phyloP scores from a whole-genome alignment of 2,797 vertebrate species.

The Syndactyla subalaris region DNA sequence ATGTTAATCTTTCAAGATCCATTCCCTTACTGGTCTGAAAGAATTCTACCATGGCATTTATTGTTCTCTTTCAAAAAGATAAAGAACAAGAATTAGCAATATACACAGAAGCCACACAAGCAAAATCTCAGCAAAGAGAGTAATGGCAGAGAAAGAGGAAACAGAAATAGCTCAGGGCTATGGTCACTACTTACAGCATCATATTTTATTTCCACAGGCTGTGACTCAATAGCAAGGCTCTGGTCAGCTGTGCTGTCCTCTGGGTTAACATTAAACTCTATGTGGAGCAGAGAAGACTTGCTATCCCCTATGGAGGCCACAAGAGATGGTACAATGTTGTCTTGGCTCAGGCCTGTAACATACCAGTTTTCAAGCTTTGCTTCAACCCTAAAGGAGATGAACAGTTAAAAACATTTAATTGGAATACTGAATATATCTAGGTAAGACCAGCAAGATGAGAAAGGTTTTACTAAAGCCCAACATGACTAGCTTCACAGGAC shows the following conservation, averaged over 20 bases:
- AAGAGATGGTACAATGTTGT: slow-evolving; percentile 86
- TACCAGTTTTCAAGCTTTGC: slow-evolving; percentile 91
- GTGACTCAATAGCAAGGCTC: slow-evolving; percentile 86
- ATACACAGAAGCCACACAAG: neutral
- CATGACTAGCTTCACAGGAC: neutral
- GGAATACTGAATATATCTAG: neutral
- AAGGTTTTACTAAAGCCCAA: neutral
- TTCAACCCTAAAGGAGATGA: slow-evolving; percentile 82
- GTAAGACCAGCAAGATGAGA: neutral
- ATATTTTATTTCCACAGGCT: slow-evolving; percentile 94
- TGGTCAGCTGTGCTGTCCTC: slow-evolving; percentile 86
- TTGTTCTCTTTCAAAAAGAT: slow-evolving; percentile 80
- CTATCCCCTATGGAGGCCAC: slow-evolving; percentile 88
- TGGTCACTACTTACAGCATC: slow-evolving; percentile 85
- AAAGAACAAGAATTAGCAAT: neutral
- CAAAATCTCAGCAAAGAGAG: neutral
- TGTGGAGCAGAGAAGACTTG: slow-evolving; percentile 85
- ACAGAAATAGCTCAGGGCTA: neutral
- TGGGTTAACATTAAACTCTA: slow-evolving; percentile 89
- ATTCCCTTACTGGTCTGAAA: slow-evolving; percentile 88
- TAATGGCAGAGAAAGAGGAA: neutral
- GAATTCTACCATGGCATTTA: slow-evolving; percentile 91
- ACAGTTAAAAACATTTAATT: neutral
- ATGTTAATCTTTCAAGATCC: slow-evolving; percentile 91
- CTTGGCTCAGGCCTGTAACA: slow-evolving; percentile 89